These are phyloP conservation scores for Dexiosoma caninum DNA, from an alignment of 2,888 invertebrate species.

Conservation along the genomic window DNA sequence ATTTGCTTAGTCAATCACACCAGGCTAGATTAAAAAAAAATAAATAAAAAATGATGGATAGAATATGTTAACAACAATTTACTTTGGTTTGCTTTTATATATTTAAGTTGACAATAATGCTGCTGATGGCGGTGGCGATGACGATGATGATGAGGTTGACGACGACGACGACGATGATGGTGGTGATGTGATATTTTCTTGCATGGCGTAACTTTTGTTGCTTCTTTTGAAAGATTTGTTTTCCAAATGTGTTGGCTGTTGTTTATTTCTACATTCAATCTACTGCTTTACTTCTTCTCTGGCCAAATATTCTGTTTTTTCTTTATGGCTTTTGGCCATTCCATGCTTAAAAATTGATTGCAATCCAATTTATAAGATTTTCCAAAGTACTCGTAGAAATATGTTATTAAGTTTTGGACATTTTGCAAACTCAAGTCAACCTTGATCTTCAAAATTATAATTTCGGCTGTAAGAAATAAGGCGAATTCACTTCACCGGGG, in stretches of 20 bases:
- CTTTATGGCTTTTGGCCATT: slow-evolving; percentile 64
- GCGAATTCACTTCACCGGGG: no score
- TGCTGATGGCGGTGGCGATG: slow-evolving; percentile 10
- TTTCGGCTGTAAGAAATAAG: no score
- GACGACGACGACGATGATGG: slow-evolving; percentile 8
- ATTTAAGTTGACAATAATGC: slow-evolving; percentile 40
- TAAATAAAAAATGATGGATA: slow-evolving; percentile 42
- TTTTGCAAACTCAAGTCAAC: neutral
- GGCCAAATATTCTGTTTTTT: slow-evolving; percentile 60
- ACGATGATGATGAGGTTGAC: slow-evolving; percentile 1
- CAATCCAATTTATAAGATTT: slow-evolving; percentile 36
- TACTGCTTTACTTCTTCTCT: neutral
- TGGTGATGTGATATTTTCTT: slow-evolving; percentile 27
- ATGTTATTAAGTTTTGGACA: neutral
- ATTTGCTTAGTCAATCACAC: slow-evolving; percentile 24
- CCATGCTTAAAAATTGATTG: slow-evolving; percentile 48
- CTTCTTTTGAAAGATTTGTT: slow-evolving; percentile 7
- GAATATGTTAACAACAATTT: slow-evolving; percentile 57
- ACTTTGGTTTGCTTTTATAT: slow-evolving; percentile 24
- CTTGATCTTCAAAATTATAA: no score
- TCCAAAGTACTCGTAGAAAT: slow-evolving; percentile 2
- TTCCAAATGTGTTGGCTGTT: slow-evolving; percentile 12
- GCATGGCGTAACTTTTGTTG: slow-evolving; percentile 9
- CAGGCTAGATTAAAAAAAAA: slow-evolving; percentile 20
- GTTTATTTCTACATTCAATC: slow-evolving; percentile 3